Conservation (phyloP, 2,113 vertebrate species). For the Scomber colias region DNA sequence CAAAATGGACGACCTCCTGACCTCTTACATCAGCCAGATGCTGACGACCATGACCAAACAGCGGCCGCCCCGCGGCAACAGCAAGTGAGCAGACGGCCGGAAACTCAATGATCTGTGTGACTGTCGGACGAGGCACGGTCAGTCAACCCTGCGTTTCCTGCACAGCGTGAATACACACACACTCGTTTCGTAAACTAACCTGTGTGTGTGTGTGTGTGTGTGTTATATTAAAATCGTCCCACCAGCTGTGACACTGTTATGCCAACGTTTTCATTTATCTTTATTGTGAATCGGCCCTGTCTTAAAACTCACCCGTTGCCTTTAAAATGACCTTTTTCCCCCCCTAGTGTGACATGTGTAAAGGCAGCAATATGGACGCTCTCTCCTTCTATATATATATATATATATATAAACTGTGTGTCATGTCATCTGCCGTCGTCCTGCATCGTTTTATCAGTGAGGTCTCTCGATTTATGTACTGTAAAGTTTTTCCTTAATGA, state of each 20-base stretch:
- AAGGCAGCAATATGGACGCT: not conserved
- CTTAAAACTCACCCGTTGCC: slow-evolving; percentile 77
- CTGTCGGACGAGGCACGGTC: not conserved
- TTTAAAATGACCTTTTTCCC: slow-evolving; percentile 45
- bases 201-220: no score
- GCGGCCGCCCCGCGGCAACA: slow-evolving; percentile 86
- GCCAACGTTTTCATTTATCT: slow-evolving; percentile 32
- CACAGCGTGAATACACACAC: not conserved
- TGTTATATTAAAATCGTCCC: not conserved
- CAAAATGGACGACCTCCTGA: slow-evolving; percentile 98
- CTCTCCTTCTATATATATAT: no score
- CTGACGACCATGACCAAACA: slow-evolving; percentile 97
- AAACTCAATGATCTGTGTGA: slow-evolving; percentile 15
- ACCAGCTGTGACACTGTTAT: not conserved
- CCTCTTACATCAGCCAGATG: slow-evolving; percentile 99
- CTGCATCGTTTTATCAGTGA: not conserved
- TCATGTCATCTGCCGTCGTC: not conserved
- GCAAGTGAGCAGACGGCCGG: slow-evolving; percentile 83
- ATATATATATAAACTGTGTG: not conserved
- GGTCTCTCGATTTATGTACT: not conserved
- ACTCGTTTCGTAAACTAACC: not conserved
- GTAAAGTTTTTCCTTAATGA: not conserved
- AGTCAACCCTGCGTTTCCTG: not conserved
- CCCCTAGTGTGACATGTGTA: not conserved
- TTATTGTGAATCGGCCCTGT: slow-evolving; percentile 38